These are phyloP conservation scores for Sciurus vulgaris DNA, from an alignment of 2,797 vertebrate genomes.

Conservation along the genomic window DNA sequence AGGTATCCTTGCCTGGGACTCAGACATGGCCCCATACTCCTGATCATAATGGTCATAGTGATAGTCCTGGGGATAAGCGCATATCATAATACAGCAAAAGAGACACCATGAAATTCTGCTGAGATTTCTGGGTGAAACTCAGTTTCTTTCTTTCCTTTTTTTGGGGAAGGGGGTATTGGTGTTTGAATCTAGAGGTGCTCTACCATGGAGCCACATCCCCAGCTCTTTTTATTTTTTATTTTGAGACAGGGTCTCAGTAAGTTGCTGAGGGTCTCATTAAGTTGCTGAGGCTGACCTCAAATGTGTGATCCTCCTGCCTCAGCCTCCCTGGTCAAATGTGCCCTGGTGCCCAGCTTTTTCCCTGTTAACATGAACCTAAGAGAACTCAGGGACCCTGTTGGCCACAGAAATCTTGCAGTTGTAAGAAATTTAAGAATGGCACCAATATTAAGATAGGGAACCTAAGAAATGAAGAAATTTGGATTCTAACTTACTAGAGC, in stretches of 20 bases:
- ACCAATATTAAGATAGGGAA: background rate
- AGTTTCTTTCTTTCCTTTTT: too few relatives aligned
- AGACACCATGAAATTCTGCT: background rate
- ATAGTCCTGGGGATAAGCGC: background rate
- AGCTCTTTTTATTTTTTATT: too few relatives aligned
- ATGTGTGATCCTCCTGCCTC: too few relatives aligned
- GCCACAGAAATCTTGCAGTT: background rate
- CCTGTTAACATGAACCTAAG: background rate
- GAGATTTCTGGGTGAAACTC: background rate
- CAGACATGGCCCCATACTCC: background rate
- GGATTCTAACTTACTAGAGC: slow-evolving; percentile 2
- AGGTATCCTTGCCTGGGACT: background rate
- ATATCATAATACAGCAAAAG: background rate
- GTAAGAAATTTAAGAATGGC: background rate
- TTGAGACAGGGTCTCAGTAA: too few relatives aligned
- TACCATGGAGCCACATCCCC: too few relatives aligned
- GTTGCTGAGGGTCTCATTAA: too few relatives aligned
- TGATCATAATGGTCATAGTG: background rate
- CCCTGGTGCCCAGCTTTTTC: background rate
- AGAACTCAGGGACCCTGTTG: background rate
- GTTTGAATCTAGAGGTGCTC: too few relatives aligned
- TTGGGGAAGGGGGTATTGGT: too few relatives aligned
- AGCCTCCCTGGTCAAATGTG: too few relatives aligned
- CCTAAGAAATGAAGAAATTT: background rate
- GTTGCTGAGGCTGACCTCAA: too few relatives aligned